Base-by-base conservation (phyloP, 2,113 vertebrate genomes). In the Oryzias javanicus region DNA sequence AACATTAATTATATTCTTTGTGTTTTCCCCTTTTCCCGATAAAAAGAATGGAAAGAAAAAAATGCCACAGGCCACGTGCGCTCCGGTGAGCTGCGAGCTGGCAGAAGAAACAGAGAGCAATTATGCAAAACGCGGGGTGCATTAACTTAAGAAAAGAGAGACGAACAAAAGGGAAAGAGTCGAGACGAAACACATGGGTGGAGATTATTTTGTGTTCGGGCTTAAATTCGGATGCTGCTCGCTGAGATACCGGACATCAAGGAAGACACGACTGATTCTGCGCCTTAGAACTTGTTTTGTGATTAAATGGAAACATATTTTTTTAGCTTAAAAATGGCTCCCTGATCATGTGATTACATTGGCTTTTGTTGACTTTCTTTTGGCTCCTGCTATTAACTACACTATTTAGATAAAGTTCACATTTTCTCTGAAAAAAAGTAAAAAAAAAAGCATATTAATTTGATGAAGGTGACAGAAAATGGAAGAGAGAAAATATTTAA, bases 101-200 rank as follows among this genome's bases (percentile, higher is more conserved):
- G 42, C 46, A 42, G 74, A 50, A 66, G 68, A 77, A 58, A 74
- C 35, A 3, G 62, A 82, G 64, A 0, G 14, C 65, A 88, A 75
- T 85, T 80, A 83, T 80, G 68, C 76, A 80, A 76, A 83, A 69
- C 76, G 75, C 49, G 74, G 52, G 64, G 72, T 58, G 63, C 65
- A 76, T 61, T 80, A 67, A 77, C 70, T 81, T 24, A n/a, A 48
- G 35, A 46, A 60, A 18, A 20, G 55, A 70, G 18, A 69, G 54
- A 53, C 49, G 42, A n/a, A 20, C 40, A 64, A 67, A 56, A 50
- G 10, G 54, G 27, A 53, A 57, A 61, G n/a, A 41, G 53, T 13
- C 29, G 65, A 17, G 27, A 60, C 50, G 22, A 62, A 29, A 65
- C 16, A 19, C 46, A 41, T 69, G 52, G 13, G n/a, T 45, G 20